Evolutionary conservation across 2,113 vertebrate genomes (phyloP).

Genomic region (Myiagra hebetior): DNA sequence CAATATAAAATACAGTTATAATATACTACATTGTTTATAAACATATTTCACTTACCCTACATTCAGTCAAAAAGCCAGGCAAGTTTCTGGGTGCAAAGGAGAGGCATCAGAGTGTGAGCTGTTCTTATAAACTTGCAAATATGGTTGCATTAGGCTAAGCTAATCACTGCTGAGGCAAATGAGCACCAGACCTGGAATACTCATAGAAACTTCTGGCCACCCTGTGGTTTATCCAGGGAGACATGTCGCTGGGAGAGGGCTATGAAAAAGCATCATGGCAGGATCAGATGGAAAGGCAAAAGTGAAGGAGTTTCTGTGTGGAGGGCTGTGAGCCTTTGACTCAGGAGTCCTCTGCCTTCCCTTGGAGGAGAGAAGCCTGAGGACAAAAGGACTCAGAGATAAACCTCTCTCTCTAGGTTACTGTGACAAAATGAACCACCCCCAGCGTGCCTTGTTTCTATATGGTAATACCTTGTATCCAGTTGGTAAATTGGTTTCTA

Average conservation of each 20-base stretch:
- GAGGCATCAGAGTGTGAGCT: background rate
- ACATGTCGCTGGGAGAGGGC: background rate
- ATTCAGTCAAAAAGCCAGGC: background rate
- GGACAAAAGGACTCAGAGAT: too few species aligned
- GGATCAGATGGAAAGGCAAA: background rate
- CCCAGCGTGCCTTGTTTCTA: too few species aligned
- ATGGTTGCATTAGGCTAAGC: background rate
- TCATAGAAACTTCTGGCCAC: background rate
- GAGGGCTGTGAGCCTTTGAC: too few species aligned
- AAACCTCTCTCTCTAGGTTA: too few species aligned
- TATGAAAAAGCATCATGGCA: background rate
- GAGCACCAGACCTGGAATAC: background rate
- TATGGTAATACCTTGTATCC: too few species aligned
- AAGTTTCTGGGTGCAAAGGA: background rate
- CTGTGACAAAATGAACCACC: too few species aligned
- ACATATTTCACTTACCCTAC: background rate
- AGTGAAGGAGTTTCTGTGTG: background rate
- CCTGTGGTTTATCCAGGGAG: background rate
- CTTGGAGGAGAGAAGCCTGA: too few species aligned
- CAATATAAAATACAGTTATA: background rate
- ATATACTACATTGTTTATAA: background rate
- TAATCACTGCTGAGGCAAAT: background rate
- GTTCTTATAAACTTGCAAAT: background rate
- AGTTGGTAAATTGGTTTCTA: too few species aligned
- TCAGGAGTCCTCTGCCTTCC: too few species aligned